Percentiles rank a stretch among this genome's conserved stretches.
phyloP scores from a whole-genome alignment of 2,113 vertebrate species.

The Aphyosemion australe region DNA sequence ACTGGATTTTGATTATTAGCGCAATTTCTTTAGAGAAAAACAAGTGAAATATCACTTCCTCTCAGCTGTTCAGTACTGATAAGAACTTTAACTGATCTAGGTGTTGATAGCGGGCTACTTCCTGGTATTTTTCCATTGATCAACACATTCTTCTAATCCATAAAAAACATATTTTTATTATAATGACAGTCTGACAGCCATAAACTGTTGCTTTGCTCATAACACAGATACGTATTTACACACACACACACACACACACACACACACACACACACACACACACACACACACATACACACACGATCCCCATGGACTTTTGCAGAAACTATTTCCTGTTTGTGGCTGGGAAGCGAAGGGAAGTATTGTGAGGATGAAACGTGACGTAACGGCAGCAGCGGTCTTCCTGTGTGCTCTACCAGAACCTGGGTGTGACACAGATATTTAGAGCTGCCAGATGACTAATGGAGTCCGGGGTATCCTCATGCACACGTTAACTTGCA shows the following conservation, averaged over 20 bases:
- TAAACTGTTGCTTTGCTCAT: conserved; percentile 9
- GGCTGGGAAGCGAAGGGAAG: conserved; percentile 50
- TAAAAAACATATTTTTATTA: conserved; percentile 12
- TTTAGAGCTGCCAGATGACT: conserved; percentile 5
- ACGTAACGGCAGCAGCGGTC: conserved; percentile 44
- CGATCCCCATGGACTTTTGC: conserved; percentile 33
- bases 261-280: conserved; percentile 4
- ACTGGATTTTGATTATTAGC: too few species aligned
- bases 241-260: conserved; percentile 13
- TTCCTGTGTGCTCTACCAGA: conserved; percentile 54
- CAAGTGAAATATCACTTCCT: too few species aligned
- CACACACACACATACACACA: conserved; percentile 21
- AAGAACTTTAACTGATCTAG: conserved; percentile 45
- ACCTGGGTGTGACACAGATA: conserved; percentile 48
- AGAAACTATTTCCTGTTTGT: conserved; percentile 69
- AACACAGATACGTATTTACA: not conserved
- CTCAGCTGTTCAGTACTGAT: conserved; percentile 30
- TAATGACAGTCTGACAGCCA: not conserved
- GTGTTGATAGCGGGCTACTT: conserved; percentile 48
- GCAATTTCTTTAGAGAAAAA: too few species aligned
- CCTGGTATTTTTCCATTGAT: conserved; percentile 52
- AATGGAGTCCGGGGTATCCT: not conserved
- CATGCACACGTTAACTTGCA: conserved; percentile 3
- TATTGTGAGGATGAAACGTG: conserved; percentile 45
- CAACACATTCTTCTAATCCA: conserved; percentile 19